Percentiles rank a stretch among this genome's conserved stretches.
phyloP scores from a whole-genome alignment of 2,888 invertebrate species.

The Apodemia hepburni region DNA sequence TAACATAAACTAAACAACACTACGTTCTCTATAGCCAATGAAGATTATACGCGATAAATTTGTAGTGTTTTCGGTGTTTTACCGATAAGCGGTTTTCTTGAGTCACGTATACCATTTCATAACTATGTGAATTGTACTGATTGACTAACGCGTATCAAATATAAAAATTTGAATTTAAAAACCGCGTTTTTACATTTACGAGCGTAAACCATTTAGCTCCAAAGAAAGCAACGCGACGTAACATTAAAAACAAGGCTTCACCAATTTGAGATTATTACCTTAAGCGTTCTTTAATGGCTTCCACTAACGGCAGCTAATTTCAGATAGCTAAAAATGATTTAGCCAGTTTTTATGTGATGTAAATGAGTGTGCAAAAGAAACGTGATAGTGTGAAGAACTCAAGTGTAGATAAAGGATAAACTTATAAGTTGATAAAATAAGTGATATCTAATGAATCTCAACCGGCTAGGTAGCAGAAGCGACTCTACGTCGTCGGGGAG shows the following conservation, averaged over 20 bases:
- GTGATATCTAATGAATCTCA: slow-evolving; percentile 42
- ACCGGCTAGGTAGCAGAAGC: slow-evolving; percentile 53
- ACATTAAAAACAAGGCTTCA: slow-evolving; percentile 28
- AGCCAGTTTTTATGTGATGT: slow-evolving; percentile 15
- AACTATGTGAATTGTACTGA: slow-evolving; percentile 29
- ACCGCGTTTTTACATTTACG: slow-evolving; percentile 16
- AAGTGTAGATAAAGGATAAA: slow-evolving; percentile 21
- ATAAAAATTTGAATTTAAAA: slow-evolving; percentile 15
- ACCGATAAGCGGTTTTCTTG: slow-evolving; percentile 58
- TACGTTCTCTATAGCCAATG: slow-evolving; percentile 46
- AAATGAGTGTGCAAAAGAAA: slow-evolving; percentile 21
- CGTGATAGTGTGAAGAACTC: slow-evolving; percentile 19
- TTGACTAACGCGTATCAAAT: slow-evolving; percentile 6
- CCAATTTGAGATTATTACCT: slow-evolving; percentile 27
- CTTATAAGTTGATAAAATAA: neutral
- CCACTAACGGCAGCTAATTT: slow-evolving; percentile 25
- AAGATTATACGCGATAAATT: slow-evolving; percentile 63
- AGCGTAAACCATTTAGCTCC: slow-evolving; percentile 20
- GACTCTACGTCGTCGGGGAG: slow-evolving; percentile 66
- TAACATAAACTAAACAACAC: too few species aligned
- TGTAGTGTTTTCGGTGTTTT: slow-evolving; percentile 58
- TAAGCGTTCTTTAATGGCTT: slow-evolving; percentile 29
- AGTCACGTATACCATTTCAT: slow-evolving; percentile 71
- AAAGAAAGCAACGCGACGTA: slow-evolving; percentile 18
- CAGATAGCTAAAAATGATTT: slow-evolving; percentile 20